Evolutionary conservation across 2,113 vertebrate genomes (phyloP).

Genomic region (Vimba vimba): DNA sequence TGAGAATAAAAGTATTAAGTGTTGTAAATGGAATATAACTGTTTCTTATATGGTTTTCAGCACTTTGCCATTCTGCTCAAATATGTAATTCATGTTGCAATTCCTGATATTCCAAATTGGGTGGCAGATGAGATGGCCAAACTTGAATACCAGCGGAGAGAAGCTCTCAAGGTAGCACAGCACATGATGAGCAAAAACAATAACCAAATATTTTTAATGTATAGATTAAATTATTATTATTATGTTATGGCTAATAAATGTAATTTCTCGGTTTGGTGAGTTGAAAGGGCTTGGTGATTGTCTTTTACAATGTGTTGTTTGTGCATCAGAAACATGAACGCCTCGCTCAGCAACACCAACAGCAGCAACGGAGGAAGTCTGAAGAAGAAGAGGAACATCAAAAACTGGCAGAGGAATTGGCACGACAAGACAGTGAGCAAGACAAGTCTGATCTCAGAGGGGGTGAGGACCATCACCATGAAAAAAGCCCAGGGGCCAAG

Average conservation of each 20-base stretch:
- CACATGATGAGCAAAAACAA: not conserved
- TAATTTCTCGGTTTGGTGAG: not conserved
- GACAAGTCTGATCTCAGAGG: slow-evolving; percentile 74
- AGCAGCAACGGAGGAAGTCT: slow-evolving; percentile 91
- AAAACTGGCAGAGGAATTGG: slow-evolving; percentile 85
- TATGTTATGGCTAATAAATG: no score
- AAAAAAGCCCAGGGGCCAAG: slow-evolving; percentile 83
- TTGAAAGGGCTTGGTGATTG: not conserved
- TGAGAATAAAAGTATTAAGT: slow-evolving; percentile 46
- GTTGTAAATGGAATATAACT: not conserved
- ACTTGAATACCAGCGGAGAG: slow-evolving; percentile 91
- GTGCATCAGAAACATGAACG: slow-evolving; percentile 89
- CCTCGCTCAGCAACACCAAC: slow-evolving; percentile 95
- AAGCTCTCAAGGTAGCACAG: slow-evolving; percentile 90
- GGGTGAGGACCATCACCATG: slow-evolving; percentile 76
- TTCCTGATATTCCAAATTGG: slow-evolving; percentile 93
- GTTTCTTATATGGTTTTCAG: slow-evolving; percentile 64
- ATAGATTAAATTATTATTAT: not conserved
- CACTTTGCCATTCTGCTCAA: slow-evolving; percentile 93
- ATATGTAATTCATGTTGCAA: slow-evolving; percentile 92
- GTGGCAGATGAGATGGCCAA: slow-evolving; percentile 95
- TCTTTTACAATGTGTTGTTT: slow-evolving; percentile 3
- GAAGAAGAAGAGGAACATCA: slow-evolving; percentile 95
- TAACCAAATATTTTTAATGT: not conserved
- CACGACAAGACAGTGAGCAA: slow-evolving; percentile 82